Base-by-base conservation (phyloP, 2,888 invertebrate genomes). In the Lasiommata megera region DNA sequence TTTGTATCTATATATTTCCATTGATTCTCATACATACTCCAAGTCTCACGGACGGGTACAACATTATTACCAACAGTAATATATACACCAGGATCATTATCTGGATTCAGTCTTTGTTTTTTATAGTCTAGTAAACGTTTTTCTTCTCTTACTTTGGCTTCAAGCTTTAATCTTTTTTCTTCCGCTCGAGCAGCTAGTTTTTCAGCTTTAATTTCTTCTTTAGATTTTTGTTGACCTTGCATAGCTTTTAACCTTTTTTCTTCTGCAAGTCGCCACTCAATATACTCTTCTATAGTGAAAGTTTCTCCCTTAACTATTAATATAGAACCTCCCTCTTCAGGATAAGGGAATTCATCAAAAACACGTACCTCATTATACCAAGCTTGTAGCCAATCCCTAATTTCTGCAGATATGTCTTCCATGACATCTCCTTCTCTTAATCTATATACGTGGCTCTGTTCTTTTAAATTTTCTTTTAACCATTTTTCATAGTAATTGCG, bases 331-430 rank as follows among this genome's bases (percentile, higher is more conserved):
- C 96, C 96, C 76, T 94, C 93, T 34, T 93, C 93, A 34, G 92
- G 93, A 60, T 93, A 93, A 47, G 96, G 96, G 74, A 93, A 95
- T 63, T 94, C 93, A 61, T 96, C 96, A 73, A 96, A 95, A 47
- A 88, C 80, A 23, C 88, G 87, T 0, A 88, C 76, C 57, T 77
- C 75, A 38, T 79, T 77, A 80, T 94, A 90, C 94, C 94, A 95
- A 54, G 93, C 84, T 46, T 89, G 75, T 72, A 95, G 94, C 96
- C 96, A 96, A 70, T 93, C 93, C 57, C 94, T 89, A 56, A 96
- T 93, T 85, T 96, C 95, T 62, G 93, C 94, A 37, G 94, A 93
- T 75, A 96, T 94, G 67, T 94, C 94, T 72, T 96, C 96, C 82
- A 94, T 93, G 63, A 96, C 87, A 36, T 92, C 87, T 5, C 92